Base-by-base conservation (phyloP, 2,797 vertebrate species). In the Rhodeus uyekii region DNA sequence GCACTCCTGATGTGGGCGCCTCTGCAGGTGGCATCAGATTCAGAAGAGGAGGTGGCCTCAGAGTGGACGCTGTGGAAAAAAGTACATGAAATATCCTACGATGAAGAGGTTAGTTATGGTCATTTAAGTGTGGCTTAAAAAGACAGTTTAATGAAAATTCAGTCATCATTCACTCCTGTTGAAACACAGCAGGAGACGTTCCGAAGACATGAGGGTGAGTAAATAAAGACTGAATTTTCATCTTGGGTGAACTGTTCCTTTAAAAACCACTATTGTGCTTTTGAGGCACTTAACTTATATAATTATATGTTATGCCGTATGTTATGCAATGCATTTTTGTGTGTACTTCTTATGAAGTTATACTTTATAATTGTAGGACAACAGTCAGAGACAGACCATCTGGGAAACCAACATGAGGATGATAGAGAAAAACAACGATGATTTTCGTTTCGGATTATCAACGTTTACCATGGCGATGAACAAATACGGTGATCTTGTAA, bases 401-500 rank as follows among this genome's bases (percentile, higher is more conserved):
- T 95, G 95, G 94, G 90, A 94, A 86, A 85, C 84, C 5, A 94
- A 95, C 88, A 87, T 86, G 73, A 76, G 18, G 65, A 71, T 85
- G 63, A 95, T 95, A 27, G 90, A 94, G 22, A 85, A 92, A 64
- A 93, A 94, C 81, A 95, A 95, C 60, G 79, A 85, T 1, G 78
- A 90, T 9, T 93, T 89, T 83, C 80, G 85, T 6, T 87, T 85
- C 69, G 94, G 95, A 42, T 85, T 61, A 74, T 93, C 81, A 80
- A 83, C 84, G 1, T 95, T 94, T 75, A 83, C 85, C 9, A 93
- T 95, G 94, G 82, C 90, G 71, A 95, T 95, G 93, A 95, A 95
- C 85, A 95, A 91, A 91, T 95, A 94, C 44, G 94, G 94, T 83
- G 94, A 94, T 83, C 86, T 95, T 86, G 94, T 95, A 83, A 92